Base-by-base conservation (phyloP, 1,140 invertebrate genomes). In the Papilio machaon region DNA sequence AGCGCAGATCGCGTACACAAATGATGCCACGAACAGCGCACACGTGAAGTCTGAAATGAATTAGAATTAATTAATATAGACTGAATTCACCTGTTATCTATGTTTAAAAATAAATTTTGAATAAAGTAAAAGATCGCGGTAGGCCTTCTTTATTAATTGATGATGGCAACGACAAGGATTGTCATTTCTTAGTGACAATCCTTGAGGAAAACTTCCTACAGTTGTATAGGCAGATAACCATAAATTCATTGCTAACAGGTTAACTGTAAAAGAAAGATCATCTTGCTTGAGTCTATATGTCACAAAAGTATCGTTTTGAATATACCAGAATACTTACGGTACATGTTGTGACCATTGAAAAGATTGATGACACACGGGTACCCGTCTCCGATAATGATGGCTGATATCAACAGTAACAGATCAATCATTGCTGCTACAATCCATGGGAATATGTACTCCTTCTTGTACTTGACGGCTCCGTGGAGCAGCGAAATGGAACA, bases 361-460 rank as follows among this genome's bases (percentile, higher is more conserved):
- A 91, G 73, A 43, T 91, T 91, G 47, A 93, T 87, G 38, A 94
- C 82, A 73, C 88, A 90, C 0, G 92, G 91, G 77, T 94, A 93
- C 5, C 88, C 88, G 77, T 92, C 92, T 2, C 90, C 92, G 7
- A 92, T 79, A 8, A 91, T 81, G 11, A 92, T 89, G 8, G 90
- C 91, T 1, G 87, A 83, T 10, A 93, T 86, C 17, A 93, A 87
- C 17, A 93, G 83, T 23, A 91, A 83, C 9, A 92, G 88, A 0
- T 86, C 90, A 1, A 94, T 84, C 73, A 88, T 91, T 9, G 92
- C 91, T 1, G 92, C 92, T 84, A 92, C 86, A 19, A 93, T 92
- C 93, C 93, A 94, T 7, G 92, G 93, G 74, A 93, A 67, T n/a
- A 94, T 87, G 79, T 93, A 94, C 79, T 92, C 91, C 19, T 91